Percentiles rank a stretch among this genome's conserved stretches.
These are phyloP conservation scores for Symphodus melops DNA, from an alignment of 2,113 vertebrate genomes.

Conservation along the genomic window DNA sequence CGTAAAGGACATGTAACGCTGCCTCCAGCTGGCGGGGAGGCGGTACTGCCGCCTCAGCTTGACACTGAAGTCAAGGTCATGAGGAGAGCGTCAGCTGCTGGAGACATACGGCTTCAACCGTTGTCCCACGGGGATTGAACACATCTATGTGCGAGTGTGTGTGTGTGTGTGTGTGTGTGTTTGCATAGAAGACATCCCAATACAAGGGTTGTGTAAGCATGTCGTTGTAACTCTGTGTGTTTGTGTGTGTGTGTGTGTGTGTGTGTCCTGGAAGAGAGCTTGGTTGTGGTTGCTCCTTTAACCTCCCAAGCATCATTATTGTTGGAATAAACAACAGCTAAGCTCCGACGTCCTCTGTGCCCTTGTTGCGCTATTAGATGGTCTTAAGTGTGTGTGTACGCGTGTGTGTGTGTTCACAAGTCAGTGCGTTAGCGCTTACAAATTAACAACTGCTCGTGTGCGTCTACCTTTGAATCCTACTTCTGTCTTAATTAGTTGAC, in stretches of 20 bases:
- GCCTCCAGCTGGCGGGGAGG: conserved; percentile 63
- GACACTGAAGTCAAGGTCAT: conserved; percentile 66
- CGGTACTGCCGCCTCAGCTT: conserved; percentile 56
- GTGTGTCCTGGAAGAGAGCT: conserved; percentile 49
- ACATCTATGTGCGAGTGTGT: background rate
- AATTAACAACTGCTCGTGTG: conserved; percentile 6
- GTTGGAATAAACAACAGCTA: conserved; percentile 75
- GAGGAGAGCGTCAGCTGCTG: conserved; percentile 36
- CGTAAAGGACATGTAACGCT: conserved; percentile 45
- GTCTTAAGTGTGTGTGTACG: conserved; percentile 46
- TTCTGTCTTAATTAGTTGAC: conserved; percentile 36
- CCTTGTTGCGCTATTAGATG: conserved; percentile 67
- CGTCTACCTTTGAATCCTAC: conserved; percentile 13
- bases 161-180: conserved; percentile 28
- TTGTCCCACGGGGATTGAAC: conserved; percentile 7
- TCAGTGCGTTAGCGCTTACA: background rate
- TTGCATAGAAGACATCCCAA: conserved; percentile 41
- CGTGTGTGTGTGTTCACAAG: conserved; percentile 15
- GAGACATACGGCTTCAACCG: conserved; percentile 24
- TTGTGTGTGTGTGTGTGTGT: conserved; percentile 11
- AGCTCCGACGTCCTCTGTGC: conserved; percentile 68
- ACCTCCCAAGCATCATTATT: conserved; percentile 70
- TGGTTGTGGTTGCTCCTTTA: conserved; percentile 36
- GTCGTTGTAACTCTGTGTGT: conserved; percentile 23
- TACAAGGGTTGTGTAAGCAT: conserved; percentile 37